Conservation (phyloP, 2,888 invertebrate genomes). For the Acanthopleura granulata region DNA sequence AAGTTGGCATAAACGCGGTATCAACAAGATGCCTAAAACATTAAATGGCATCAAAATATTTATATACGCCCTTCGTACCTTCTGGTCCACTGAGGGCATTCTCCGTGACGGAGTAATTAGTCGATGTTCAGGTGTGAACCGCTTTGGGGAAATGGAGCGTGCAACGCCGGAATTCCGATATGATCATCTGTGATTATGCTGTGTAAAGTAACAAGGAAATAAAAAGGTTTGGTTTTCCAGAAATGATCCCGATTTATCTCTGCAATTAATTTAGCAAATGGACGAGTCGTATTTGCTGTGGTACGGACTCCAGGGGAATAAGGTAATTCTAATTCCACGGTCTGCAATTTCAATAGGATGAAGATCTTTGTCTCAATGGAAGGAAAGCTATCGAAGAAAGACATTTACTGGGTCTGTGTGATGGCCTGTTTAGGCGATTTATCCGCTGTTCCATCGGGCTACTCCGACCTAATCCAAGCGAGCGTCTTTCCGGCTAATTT, state of each 20-base stretch:
- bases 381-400: slow-evolving; percentile 13
- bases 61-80: too few relatives aligned
- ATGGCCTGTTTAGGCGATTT: too few relatives aligned
- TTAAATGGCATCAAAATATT: too few relatives aligned
- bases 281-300: neutral
- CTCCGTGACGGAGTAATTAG: too few relatives aligned
- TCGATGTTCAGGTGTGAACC: too few relatives aligned
- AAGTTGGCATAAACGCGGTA: too few relatives aligned
- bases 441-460: too few relatives aligned
- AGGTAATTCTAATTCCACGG: slow-evolving; percentile 6
- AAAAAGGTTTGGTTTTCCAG: neutral
- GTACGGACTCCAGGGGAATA: neutral
- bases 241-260: neutral
- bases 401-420: neutral
- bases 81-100: too few relatives aligned
- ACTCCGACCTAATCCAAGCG: neutral
- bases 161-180: too few relatives aligned
- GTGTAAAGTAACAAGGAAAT: neutral
- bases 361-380: neutral
- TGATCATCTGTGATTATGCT: neutral
- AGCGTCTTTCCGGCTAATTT: slow-evolving; percentile 13
- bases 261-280: slow-evolving; percentile 18
- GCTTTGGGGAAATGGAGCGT: too few relatives aligned
- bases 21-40: too few relatives aligned
- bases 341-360: neutral